Conservation (phyloP, 2,113 vertebrate genomes). For the Atlantisia rogersi region DNA sequence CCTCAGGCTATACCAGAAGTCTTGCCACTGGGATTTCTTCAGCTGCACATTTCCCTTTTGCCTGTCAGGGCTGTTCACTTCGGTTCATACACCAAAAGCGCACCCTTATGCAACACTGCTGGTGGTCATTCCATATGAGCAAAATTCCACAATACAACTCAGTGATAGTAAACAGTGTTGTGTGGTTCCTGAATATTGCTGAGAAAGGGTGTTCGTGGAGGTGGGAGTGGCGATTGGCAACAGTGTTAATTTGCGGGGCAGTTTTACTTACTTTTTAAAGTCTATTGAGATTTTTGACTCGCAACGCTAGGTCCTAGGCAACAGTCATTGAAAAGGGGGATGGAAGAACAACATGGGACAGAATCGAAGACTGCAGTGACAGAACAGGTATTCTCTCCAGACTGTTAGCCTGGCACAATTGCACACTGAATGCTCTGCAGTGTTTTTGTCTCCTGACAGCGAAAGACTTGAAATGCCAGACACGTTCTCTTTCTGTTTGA, state of each 20-base stretch:
- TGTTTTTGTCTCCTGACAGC: neutral
- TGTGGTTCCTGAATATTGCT: neutral
- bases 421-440: neutral
- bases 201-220: neutral
- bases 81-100: accelerated
- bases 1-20: constrained; percentile 1
- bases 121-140: neutral
- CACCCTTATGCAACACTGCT: neutral
- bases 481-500: neutral
- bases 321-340: neutral
- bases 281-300: neutral
- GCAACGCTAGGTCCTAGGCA: too few relatives aligned
- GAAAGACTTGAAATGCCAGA: neutral
- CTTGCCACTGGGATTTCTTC: neutral
- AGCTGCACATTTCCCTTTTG: neutral
- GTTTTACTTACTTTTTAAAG: neutral
- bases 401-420: neutral
- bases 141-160: neutral
- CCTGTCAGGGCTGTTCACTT: neutral
- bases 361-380: neutral
- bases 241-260: neutral
- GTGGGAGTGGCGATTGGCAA: neutral
- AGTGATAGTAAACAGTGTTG: neutral
- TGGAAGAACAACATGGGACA: neutral
- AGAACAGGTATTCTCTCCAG: neutral